phyloP scores from a whole-genome alignment of 2,797 vertebrate genomes.

The Chlorospingus flavigularis region DNA sequence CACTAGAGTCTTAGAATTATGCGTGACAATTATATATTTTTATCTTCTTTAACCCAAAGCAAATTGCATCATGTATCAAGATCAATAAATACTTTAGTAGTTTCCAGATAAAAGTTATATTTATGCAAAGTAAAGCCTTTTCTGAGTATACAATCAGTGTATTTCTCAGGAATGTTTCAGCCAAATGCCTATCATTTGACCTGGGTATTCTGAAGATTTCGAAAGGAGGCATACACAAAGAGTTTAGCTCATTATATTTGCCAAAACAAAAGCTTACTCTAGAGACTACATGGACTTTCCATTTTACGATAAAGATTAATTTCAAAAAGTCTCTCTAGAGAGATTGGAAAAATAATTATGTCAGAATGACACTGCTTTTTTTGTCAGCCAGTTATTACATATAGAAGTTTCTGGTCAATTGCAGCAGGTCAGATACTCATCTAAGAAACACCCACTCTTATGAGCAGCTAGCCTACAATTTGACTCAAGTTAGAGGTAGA shows the following conservation, averaged over 20 bases:
- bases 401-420: not conserved
- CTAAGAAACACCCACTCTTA: not conserved
- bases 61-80: not conserved
- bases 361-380: not conserved
- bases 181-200: not conserved
- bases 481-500: not conserved
- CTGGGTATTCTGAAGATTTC: not conserved
- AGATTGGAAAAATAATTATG: not conserved
- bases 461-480: not conserved
- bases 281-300: not conserved
- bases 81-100: not conserved
- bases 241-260: not conserved
- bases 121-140: not conserved
- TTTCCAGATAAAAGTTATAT: not conserved
- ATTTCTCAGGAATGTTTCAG: not conserved
- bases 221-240: not conserved
- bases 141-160: not conserved
- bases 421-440: not conserved
- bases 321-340: not conserved
- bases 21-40: not conserved
- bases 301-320: not conserved
- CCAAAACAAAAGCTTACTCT: not conserved
- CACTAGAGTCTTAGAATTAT: not conserved
- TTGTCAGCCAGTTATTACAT: not conserved
- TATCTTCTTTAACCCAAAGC: not conserved